Conservation (phyloP, 2,797 vertebrate species). For the Myotis pilosus region DNA sequence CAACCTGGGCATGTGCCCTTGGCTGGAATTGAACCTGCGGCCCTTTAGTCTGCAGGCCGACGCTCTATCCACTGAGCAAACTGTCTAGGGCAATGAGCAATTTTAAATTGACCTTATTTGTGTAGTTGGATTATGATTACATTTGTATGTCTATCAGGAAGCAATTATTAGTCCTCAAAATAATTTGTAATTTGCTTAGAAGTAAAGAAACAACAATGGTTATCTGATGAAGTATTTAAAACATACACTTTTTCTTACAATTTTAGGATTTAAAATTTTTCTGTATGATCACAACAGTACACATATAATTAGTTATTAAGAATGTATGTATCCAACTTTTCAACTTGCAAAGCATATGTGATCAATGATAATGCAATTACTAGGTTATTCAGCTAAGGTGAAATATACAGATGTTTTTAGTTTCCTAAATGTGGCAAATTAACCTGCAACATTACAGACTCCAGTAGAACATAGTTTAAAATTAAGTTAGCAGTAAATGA, state of each 20-base stretch:
- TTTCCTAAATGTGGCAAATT: constrained; percentile 30
- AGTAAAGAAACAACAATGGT: constrained; percentile 66
- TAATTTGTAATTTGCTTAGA: constrained; percentile 74
- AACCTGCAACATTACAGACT: neutral
- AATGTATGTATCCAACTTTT: constrained; percentile 77
- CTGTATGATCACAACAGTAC: constrained; percentile 58
- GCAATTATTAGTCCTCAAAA: constrained; percentile 77
- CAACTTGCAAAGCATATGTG: constrained; percentile 81
- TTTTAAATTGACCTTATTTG: constrained; percentile 82
- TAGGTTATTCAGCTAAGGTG: constrained; percentile 48
- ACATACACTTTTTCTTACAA: constrained; percentile 54
- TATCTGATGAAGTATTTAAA: constrained; percentile 70
- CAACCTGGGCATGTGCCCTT: too few species aligned
- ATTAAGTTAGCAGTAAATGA: neutral
- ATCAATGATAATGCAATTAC: constrained; percentile 68
- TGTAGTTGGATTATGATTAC: constrained; percentile 82
- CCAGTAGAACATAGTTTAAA: neutral
- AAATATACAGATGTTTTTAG: constrained; percentile 45
- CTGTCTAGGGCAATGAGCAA: constrained; percentile 69
- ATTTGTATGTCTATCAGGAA: constrained; percentile 81
- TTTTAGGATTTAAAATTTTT: constrained; percentile 70
- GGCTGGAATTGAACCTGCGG: too few species aligned
- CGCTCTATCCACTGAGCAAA: too few species aligned
- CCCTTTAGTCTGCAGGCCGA: too few species aligned
- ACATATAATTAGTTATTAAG: constrained; percentile 62